Evolutionary conservation across 1,140 invertebrate genomes (phyloP), one percentile per base, ranked within the genome.

Genomic region (Nilaparvata lugens): DNA sequence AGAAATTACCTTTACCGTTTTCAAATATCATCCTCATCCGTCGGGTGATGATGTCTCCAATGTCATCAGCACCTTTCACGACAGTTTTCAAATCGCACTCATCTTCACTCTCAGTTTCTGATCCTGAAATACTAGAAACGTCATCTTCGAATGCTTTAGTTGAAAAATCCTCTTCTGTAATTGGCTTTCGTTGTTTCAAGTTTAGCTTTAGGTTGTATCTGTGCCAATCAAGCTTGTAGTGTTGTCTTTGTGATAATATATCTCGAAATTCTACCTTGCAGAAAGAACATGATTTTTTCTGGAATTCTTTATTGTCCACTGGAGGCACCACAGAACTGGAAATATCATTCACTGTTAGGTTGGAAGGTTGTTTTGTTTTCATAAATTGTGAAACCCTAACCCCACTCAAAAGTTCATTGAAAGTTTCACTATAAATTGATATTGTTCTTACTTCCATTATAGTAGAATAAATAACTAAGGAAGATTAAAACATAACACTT

Each of bases 191-290:
- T 48, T 89, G 83, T 1, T 86, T 89, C 9, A 97, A 85, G 78
- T 95, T 95, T 62, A 95, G 79, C 73, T 97, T 98, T 42, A 97
- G 80, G 78, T 98, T 98, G 71, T 98, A 98, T 38, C 92, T 81
- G 73, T 97, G 94, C 93, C 93, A 97, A 72, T 95, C 93, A 1
- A 86, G 84, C 76, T 92, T 92, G 69, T 93, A 95, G 73, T 95
- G 93, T 35, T 84, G 79, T 58, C 90, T 79, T 72, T 96, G 93
- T 52, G 76, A 69, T 18, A 67, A 60, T 56, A 77, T 66, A 67
- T 79, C 71, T 19, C 73, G 68, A 67, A 82, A 82, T 21, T 71
- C 65, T 1, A 75, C 69, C 31, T 74, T 75, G 54, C 80, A 83
- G 67, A 77, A 81, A 1, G 79, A 81, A 64, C 81, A 83, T 11